Percentiles rank a stretch among this genome's conserved stretches.
These are phyloP conservation scores for Hydropsyche tenuis DNA, from an alignment of 1,140 invertebrate genomes.

Conservation along the genomic window DNA sequence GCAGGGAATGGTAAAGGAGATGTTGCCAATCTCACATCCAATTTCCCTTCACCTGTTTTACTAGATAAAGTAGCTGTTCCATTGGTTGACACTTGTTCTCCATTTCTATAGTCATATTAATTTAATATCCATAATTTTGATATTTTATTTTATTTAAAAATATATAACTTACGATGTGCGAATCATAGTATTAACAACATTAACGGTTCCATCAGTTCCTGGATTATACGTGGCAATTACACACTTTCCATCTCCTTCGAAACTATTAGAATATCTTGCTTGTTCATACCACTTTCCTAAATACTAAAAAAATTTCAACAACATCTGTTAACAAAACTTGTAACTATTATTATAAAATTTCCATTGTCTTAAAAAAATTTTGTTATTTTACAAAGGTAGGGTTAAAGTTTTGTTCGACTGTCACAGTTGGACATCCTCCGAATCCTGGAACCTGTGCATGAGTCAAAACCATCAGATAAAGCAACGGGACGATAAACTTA, in stretches of 20 bases:
- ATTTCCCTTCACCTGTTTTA: not conserved
- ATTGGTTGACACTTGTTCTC: no score
- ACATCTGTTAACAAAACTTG: not conserved
- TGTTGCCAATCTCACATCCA: not conserved
- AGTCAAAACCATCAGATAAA: no score
- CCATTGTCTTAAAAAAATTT: not conserved
- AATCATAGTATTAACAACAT: not conserved
- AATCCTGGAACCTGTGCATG: no score
- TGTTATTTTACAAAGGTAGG: slow-evolving; percentile 51
- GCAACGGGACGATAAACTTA: no score
- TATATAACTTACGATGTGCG: not conserved
- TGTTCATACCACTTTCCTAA: slow-evolving; percentile 70
- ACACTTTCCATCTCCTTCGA: not conserved
- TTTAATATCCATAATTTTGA: no score
- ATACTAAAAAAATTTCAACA: no score
- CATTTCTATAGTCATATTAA: no score
- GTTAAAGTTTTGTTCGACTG: no score
- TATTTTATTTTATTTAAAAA: not conserved
- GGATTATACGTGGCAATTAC: not conserved
- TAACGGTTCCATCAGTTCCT: not conserved
- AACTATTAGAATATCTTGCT: slow-evolving; percentile 64
- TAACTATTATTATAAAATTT: not conserved
- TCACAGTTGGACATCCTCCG: no score
- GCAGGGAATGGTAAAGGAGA: not conserved
- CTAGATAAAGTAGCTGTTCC: not conserved